Conservation (phyloP, 2,113 vertebrate genomes). For the Lycaon pictus region DNA sequence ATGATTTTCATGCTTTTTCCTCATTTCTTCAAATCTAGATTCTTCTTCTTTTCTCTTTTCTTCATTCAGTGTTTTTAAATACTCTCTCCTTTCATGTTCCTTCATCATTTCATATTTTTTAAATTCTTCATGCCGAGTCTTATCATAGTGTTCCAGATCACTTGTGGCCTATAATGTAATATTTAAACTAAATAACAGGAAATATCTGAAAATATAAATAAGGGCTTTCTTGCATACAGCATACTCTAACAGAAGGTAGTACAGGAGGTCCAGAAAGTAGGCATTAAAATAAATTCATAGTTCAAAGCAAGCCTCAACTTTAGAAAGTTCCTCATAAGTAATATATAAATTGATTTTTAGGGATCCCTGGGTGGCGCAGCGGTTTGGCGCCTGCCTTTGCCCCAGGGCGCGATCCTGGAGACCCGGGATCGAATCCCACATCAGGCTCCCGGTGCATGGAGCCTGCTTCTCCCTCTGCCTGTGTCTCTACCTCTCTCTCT, state of each 20-base stretch:
- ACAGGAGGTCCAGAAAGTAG: neutral
- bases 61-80: slow-evolving; percentile 95
- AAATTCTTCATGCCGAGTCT: slow-evolving; percentile 97
- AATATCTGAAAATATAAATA: neutral
- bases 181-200: slow-evolving; percentile 37
- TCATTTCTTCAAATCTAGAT: slow-evolving; percentile 96
- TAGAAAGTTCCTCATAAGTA: neutral
- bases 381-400: too few species aligned
- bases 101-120: slow-evolving; percentile 99
- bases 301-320: slow-evolving; percentile 11
- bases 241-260: neutral
- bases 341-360: slow-evolving; percentile 7
- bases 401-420: too few species aligned
- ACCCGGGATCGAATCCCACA: too few species aligned
- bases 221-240: neutral
- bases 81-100: slow-evolving; percentile 95
- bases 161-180: slow-evolving; percentile 91
- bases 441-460: too few species aligned
- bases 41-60: slow-evolving; percentile 94
- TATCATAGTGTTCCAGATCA: slow-evolving; percentile 97
- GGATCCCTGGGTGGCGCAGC: too few species aligned
- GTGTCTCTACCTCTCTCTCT: too few species aligned
- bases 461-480: too few species aligned
- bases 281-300: slow-evolving; percentile 17
- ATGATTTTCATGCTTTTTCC: slow-evolving; percentile 96